Evolutionary conservation across 2,888 invertebrate genomes (phyloP).

Genomic region (Plebejus melissa): DNA sequence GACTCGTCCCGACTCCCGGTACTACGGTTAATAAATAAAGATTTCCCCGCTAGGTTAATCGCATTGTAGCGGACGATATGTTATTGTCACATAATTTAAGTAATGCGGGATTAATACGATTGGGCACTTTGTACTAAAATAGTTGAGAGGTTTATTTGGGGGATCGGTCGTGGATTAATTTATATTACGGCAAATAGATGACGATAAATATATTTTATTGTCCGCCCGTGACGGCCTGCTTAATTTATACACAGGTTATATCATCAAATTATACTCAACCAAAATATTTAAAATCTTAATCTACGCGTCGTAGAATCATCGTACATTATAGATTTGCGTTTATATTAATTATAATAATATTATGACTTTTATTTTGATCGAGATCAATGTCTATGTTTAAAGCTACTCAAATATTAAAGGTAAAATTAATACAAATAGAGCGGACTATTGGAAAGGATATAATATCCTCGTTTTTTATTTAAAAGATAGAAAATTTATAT

Average conservation of each 20-base stretch:
- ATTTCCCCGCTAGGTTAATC: slow-evolving; percentile 52
- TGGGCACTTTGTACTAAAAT: slow-evolving; percentile 58
- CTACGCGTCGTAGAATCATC: neutral
- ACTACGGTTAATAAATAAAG: slow-evolving; percentile 52
- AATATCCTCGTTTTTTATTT: no score
- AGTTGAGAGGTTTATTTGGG: slow-evolving; percentile 53
- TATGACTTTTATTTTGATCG: neutral
- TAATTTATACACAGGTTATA: slow-evolving; percentile 30
- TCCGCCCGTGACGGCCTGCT: slow-evolving; percentile 31
- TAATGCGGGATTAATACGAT: slow-evolving; percentile 60
- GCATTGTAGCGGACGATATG: slow-evolving; percentile 53
- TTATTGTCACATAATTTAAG: slow-evolving; percentile 68
- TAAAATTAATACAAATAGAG: no score
- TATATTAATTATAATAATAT: neutral
- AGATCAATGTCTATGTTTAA: neutral
- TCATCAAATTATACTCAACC: slow-evolving; percentile 16
- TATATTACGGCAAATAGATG: slow-evolving; percentile 36
- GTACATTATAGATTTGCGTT: neutral
- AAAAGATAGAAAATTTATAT: no score
- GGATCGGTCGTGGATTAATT: slow-evolving; percentile 40
- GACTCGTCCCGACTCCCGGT: slow-evolving; percentile 30
- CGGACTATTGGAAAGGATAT: no score
- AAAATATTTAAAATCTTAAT: slow-evolving; percentile 20
- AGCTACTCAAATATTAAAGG: no score
- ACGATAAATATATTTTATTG: slow-evolving; percentile 36